phyloP scores from a whole-genome alignment of 2,888 invertebrate genomes.

The Syrphus vitripennis region DNA sequence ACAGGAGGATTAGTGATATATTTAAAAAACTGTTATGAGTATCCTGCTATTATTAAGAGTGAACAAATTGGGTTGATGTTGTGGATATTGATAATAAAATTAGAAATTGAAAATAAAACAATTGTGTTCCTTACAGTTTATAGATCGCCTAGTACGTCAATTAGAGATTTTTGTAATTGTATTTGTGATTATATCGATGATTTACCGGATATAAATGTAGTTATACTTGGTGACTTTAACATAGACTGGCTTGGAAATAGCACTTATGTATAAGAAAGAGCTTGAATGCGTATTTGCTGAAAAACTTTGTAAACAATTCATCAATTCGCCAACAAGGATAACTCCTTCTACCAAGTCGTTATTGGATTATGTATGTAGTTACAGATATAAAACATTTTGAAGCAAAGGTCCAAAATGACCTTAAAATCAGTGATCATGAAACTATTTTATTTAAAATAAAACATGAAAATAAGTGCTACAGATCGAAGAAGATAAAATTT shows the following conservation, averaged over 20 bases:
- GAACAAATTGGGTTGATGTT: background rate
- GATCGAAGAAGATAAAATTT: too few species aligned
- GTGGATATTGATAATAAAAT: background rate
- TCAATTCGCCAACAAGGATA: background rate
- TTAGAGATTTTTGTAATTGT: background rate
- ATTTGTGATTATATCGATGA: background rate
- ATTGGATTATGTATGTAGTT: background rate
- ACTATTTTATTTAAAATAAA: background rate
- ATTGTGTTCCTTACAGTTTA: background rate
- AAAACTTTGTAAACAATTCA: background rate
- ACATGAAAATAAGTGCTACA: background rate
- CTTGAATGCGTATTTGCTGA: background rate
- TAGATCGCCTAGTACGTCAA: background rate
- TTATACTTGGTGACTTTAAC: background rate
- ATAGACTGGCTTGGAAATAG: background rate
- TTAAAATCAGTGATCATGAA: conserved; percentile 4
- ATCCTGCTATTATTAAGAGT: background rate
- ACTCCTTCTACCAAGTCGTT: background rate
- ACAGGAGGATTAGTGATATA: background rate
- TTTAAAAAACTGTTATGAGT: background rate
- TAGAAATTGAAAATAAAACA: background rate
- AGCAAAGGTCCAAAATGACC: background rate
- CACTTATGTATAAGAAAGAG: background rate
- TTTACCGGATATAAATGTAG: background rate
- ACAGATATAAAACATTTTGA: background rate